Evolutionary conservation across 1,140 invertebrate species (phyloP).

Genomic region (Drosophila malerkotliana): DNA sequence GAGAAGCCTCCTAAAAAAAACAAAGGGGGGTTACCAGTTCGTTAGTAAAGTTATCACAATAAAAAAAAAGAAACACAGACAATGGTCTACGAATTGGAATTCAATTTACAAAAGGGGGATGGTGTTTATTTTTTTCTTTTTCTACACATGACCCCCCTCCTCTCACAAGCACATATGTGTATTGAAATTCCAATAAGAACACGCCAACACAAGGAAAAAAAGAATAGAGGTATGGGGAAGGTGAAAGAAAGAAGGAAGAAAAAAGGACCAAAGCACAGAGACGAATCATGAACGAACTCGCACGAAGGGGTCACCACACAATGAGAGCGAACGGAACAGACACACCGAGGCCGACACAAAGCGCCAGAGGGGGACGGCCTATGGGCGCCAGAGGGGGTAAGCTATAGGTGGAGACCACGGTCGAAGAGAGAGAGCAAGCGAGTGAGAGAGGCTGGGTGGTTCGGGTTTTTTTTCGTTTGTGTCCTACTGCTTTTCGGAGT

Average conservation of each 20-base stretch:
- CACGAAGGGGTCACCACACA: conserved; percentile 25
- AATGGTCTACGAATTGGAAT: conserved; percentile 36
- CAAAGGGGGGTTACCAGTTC: background rate
- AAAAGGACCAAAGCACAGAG: conserved; percentile 15
- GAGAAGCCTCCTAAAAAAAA: conserved; percentile 73
- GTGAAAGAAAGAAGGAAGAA: conserved; percentile 13
- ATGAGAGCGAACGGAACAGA: conserved; percentile 11
- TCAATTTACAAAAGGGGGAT: conserved; percentile 5
- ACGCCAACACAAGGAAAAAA: conserved; percentile 26
- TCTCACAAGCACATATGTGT: conserved; percentile 17
- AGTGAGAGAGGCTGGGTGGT: conserved; percentile 2
- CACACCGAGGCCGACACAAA: background rate
- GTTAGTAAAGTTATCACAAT: conserved; percentile 9
- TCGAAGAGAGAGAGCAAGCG: conserved; percentile 2
- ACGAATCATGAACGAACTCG: conserved; percentile 32
- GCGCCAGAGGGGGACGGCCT: too few relatives aligned
- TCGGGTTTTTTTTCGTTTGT: background rate
- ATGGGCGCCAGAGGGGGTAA: background rate
- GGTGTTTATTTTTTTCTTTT: background rate
- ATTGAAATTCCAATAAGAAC: conserved; percentile 71
- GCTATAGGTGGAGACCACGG: conserved; percentile 1
- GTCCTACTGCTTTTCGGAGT: conserved; percentile 20
- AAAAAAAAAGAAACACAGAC: conserved; percentile 1
- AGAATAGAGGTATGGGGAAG: conserved; percentile 14
- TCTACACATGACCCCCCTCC: conserved; percentile 7